Conservation (phyloP, 1,140 invertebrate genomes). For the Subanguina moxae region DNA sequence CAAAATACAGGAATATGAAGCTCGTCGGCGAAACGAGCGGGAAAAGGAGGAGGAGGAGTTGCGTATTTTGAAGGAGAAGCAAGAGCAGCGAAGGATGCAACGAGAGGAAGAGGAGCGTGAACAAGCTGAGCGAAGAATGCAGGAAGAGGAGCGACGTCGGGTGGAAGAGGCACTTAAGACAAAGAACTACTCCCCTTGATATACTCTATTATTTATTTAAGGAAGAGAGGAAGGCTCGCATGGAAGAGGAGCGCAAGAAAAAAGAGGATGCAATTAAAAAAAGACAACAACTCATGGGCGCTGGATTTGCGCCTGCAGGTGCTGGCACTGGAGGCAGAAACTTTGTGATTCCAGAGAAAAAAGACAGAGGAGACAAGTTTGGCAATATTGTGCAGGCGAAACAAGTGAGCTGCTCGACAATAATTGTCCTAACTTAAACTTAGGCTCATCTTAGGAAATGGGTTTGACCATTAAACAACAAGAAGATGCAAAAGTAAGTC, state of each 20-base stretch:
- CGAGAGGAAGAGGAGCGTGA: constrained; percentile 56
- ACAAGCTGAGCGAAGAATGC: constrained; percentile 44
- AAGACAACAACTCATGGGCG: constrained; percentile 27
- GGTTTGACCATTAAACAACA: constrained; percentile 56
- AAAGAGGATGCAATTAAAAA: constrained; percentile 48
- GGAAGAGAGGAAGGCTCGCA: constrained; percentile 45
- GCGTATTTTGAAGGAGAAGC: constrained; percentile 55
- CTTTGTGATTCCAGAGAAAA: constrained; percentile 52
- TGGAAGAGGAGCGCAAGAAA: constrained; percentile 47
- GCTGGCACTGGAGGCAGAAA: constrained; percentile 41
- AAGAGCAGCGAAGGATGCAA: constrained; percentile 54
- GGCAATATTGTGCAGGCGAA: constrained; percentile 57
- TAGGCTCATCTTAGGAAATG: constrained; percentile 39
- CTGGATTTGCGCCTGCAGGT: constrained; percentile 2
- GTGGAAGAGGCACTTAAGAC: constrained; percentile 49
- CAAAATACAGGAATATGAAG: constrained; percentile 58
- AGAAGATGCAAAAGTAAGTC: constrained; percentile 42
- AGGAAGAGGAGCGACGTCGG: constrained; percentile 50
- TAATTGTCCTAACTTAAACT: too few relatives aligned
- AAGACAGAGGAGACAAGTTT: constrained; percentile 54
- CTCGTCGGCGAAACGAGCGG: constrained; percentile 43
- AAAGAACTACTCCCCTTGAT: constrained; percentile 5
- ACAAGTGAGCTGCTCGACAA: constrained; percentile 3
- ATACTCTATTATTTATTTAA: constrained; percentile 7
- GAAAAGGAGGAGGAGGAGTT: constrained; percentile 52